phyloP scores from a whole-genome alignment of 2,888 invertebrate genomes.

The Leuctra nigra region DNA sequence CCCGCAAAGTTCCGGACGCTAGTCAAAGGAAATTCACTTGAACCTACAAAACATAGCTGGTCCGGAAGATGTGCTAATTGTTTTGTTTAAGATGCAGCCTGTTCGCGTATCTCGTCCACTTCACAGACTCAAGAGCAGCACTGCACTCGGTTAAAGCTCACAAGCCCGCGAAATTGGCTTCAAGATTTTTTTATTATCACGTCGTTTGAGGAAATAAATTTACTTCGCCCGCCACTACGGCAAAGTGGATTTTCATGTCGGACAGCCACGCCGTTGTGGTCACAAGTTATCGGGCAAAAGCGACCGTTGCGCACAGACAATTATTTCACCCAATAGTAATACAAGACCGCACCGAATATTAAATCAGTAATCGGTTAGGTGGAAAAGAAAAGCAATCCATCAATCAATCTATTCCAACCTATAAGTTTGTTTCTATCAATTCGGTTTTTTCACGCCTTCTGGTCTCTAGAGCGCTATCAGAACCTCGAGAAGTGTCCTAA shows the following conservation, averaged over 20 bases:
- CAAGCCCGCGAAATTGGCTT: constrained; percentile 2
- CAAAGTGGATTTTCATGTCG: constrained; percentile 16
- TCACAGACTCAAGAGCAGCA: background rate
- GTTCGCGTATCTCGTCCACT: no score
- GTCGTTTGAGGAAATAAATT: constrained; percentile 5
- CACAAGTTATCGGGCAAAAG: no score
- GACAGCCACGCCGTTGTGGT: background rate
- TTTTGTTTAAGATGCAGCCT: constrained; percentile 4
- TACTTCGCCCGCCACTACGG: background rate
- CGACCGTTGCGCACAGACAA: no score
- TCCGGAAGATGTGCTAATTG: constrained; percentile 9
- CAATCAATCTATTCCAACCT: background rate
- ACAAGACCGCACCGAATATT: no score
- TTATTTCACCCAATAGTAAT: no score
- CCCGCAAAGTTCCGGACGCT: constrained; percentile 1
- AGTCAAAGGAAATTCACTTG: constrained; percentile 15
- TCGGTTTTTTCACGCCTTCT: background rate
- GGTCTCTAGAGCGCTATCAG: no score
- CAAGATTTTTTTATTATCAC: background rate
- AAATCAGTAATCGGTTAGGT: no score
- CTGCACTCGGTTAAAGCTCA: constrained; percentile 5
- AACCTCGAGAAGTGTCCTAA: constrained; percentile 13
- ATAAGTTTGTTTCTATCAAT: background rate
- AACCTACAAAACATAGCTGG: background rate
- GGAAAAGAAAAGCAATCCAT: constrained; percentile 4